phyloP scores from a whole-genome alignment of 2,797 vertebrate genomes.

The Pseudochirops corinnae region DNA sequence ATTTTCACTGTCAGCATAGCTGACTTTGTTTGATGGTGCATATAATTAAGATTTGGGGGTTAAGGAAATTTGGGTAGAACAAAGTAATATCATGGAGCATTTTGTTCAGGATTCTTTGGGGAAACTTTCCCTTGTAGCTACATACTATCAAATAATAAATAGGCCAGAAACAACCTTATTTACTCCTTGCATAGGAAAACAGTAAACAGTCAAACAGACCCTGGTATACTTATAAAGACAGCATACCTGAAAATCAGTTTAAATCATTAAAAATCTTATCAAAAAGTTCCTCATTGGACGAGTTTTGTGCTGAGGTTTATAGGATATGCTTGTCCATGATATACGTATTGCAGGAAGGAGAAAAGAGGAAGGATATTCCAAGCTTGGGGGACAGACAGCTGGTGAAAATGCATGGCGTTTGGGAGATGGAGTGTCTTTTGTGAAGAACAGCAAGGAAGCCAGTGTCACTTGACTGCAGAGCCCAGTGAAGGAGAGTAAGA shows the following conservation, averaged over 20 bases:
- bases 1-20: neutral
- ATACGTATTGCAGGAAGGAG: neutral
- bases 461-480: neutral
- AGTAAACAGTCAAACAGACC: neutral
- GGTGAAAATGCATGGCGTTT: neutral
- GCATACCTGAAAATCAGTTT: neutral
- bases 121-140: neutral
- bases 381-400: too few relatives aligned
- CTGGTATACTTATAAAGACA: neutral
- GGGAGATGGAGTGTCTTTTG: neutral
- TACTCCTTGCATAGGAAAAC: too few relatives aligned
- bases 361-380: neutral
- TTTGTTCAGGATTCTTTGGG: neutral
- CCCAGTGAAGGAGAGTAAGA: neutral
- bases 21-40: neutral
- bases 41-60: neutral
- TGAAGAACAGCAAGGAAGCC: neutral
- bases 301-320: neutral
- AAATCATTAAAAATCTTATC: neutral
- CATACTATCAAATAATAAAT: too few relatives aligned
- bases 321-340: neutral
- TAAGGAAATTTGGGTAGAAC: neutral
- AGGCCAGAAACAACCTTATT: too few relatives aligned
- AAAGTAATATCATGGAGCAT: neutral
- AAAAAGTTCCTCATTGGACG: neutral